Evolutionary conservation across 1,140 invertebrate genomes (phyloP).

Genomic region (Drosophila chauvacae): DNA sequence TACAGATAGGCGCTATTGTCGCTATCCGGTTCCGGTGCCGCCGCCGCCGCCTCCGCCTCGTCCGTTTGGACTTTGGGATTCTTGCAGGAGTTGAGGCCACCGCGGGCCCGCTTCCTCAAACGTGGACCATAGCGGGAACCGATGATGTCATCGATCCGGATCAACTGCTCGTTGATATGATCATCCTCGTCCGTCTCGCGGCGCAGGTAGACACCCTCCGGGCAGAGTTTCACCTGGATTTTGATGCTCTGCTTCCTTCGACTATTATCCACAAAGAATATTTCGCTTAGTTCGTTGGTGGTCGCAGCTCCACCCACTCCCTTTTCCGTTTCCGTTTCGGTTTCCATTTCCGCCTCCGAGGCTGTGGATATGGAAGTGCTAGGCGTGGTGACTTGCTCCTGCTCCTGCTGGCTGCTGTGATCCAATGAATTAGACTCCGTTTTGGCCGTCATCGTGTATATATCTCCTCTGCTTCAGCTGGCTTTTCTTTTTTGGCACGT

Average conservation of each 20-base stretch:
- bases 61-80: conserved; percentile 62
- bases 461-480: not conserved
- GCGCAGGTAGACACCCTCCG: conserved; percentile 89
- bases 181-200: conserved; percentile 87
- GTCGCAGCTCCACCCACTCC: not conserved
- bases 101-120: conserved; percentile 87
- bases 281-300: conserved; percentile 88
- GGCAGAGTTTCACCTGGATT: conserved; percentile 90
- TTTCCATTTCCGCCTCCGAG: conserved; percentile 6
- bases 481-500: conserved; percentile 8
- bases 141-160: conserved; percentile 90
- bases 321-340: not conserved
- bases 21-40: conserved; percentile 12
- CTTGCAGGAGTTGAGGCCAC: conserved; percentile 85
- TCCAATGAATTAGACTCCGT: conserved; percentile 24
- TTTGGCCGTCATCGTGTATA: conserved; percentile 17
- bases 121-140: conserved; percentile 92
- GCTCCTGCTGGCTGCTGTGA: not conserved
- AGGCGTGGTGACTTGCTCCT: not conserved
- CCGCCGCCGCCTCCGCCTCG: conserved; percentile 4
- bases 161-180: conserved; percentile 89
- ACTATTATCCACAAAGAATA: conserved; percentile 91
- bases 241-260: conserved; percentile 89
- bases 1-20: conserved; percentile 92
- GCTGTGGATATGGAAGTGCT: conserved; percentile 7